phyloP scores from a whole-genome alignment of 2,888 invertebrate genomes.

The Macaria liturata region DNA sequence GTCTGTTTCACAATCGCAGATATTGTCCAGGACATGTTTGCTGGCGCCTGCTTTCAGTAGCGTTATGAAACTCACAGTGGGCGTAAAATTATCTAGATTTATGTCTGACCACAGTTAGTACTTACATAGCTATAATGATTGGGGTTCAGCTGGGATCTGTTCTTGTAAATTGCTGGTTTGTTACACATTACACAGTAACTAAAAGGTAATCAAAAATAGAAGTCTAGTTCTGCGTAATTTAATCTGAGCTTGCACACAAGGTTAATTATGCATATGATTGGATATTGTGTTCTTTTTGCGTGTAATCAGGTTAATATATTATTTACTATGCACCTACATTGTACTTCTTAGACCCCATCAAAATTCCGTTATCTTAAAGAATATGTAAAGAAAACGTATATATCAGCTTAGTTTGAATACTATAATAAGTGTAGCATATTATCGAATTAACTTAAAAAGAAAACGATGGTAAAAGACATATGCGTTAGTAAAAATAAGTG shows the following conservation, averaged over 20 bases:
- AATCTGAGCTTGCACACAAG: constrained; percentile 3
- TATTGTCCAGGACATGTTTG: constrained; percentile 48
- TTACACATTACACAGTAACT: constrained; percentile 5
- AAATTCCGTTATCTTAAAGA: too few species aligned
- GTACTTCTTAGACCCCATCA: too few species aligned
- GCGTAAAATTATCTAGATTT: constrained; percentile 49
- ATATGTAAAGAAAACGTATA: too few species aligned
- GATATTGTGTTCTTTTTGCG: too few species aligned
- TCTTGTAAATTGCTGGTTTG: constrained; percentile 39
- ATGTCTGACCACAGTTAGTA: constrained; percentile 18
- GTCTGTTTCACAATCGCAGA: constrained; percentile 32
- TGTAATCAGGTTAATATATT: too few species aligned
- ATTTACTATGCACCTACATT: too few species aligned
- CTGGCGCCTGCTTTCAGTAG: constrained; percentile 55
- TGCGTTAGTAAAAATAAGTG: too few species aligned
- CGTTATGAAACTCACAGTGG: constrained; percentile 52
- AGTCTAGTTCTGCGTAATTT: constrained; percentile 12
- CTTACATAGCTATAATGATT: constrained; percentile 41
- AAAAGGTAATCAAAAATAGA: too few species aligned
- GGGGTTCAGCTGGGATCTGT: constrained; percentile 34
- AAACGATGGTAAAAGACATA: too few species aligned
- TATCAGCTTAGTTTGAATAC: too few species aligned
- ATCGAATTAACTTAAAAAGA: too few species aligned
- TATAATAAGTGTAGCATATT: too few species aligned
- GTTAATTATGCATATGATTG: not conserved